Percentiles rank a stretch among this genome's conserved stretches.
Conservation (phyloP, 64 coral and sea anemone genomes). For the Trachythela sp. region DNA sequence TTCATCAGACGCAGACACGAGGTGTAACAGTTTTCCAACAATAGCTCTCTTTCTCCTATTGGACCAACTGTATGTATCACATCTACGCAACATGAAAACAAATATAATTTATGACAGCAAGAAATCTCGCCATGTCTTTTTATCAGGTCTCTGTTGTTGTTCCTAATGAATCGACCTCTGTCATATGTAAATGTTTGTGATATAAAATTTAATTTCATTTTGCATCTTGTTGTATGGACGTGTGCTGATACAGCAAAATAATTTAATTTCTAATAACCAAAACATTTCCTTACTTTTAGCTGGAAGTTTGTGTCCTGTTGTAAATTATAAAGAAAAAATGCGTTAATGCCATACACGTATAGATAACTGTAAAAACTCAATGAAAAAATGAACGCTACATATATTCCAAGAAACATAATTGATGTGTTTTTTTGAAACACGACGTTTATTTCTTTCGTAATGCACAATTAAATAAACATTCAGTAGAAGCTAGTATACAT, state of each 20-base stretch:
- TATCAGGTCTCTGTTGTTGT: too few species aligned
- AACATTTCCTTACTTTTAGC: slow-evolving; percentile 61
- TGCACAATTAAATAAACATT: too few species aligned
- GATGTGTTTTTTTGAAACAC: too few species aligned
- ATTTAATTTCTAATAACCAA: neutral
- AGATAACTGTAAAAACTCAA: too few species aligned
- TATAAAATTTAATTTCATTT: neutral
- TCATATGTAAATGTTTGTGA: too few species aligned
- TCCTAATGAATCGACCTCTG: too few species aligned
- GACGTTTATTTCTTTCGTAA: too few species aligned
- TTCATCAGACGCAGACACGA: slow-evolving; percentile 54
- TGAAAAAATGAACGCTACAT: too few species aligned
- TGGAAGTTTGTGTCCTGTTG: slow-evolving; percentile 81
- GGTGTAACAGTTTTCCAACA: slow-evolving; percentile 62
- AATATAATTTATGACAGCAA: too few species aligned
- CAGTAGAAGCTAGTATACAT: too few species aligned
- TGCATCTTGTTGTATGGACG: neutral
- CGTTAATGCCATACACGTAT: neutral
- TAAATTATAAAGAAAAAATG: neutral
- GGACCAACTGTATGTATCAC: slow-evolving; percentile 94
- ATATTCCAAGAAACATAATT: too few species aligned
- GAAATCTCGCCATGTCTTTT: too few species aligned
- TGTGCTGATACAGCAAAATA: neutral
- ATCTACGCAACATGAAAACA: slow-evolving; percentile 40
- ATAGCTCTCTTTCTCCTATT: slow-evolving; percentile 49